Conservation (phyloP, 2,888 invertebrate genomes). For the Drosophila atripex region DNA sequence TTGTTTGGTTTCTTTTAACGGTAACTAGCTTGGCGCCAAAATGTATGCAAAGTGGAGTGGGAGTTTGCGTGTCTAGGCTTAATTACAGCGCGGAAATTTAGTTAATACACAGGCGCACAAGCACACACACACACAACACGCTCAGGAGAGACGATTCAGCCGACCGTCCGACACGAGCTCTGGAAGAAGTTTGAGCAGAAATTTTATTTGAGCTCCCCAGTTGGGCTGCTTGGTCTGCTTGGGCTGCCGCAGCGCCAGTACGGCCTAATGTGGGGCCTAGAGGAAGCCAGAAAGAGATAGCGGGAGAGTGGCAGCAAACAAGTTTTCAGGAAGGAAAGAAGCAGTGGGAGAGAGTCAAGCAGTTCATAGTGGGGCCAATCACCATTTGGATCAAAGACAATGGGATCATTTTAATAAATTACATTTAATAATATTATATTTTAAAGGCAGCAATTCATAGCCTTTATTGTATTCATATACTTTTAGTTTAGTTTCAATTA, state of each 20-base stretch:
- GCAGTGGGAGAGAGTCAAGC: constrained; percentile 35
- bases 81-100: constrained; percentile 57
- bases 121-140: constrained; percentile 20
- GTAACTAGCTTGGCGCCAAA: constrained; percentile 64
- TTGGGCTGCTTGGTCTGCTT: constrained; percentile 20
- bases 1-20: constrained; percentile 1
- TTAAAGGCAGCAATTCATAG: too few species aligned
- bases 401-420: not conserved
- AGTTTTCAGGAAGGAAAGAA: constrained; percentile 58
- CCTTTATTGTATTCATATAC: too few species aligned
- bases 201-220: constrained; percentile 65
- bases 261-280: constrained; percentile 15
- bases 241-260: not conserved
- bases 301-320: constrained; percentile 50
- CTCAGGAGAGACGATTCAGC: constrained; percentile 75
- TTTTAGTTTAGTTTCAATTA: too few species aligned
- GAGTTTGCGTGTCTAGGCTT: constrained; percentile 61
- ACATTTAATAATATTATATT: too few species aligned
- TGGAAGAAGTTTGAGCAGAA: constrained; percentile 72
- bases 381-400: not conserved
- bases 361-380: constrained; percentile 16
- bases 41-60: constrained; percentile 54
- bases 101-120: constrained; percentile 44
- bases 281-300: constrained; percentile 17
- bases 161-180: constrained; percentile 82